phyloP scores from a whole-genome alignment of 2,888 invertebrate genomes.

The Megastigmus dorsalis region DNA sequence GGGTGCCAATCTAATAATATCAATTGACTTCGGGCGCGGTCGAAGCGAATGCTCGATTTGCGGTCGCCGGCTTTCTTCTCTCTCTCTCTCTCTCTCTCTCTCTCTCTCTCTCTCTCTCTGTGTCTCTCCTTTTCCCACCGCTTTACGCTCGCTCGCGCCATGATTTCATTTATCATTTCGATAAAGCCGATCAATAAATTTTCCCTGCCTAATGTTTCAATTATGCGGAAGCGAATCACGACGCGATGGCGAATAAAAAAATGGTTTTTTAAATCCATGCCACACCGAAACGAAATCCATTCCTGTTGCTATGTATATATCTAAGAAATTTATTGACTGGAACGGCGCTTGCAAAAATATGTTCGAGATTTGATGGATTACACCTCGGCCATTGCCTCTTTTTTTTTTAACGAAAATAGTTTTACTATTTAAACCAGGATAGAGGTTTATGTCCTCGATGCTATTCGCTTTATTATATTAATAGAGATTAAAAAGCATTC shows the following conservation, averaged over 20 bases:
- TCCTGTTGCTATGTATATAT: too few relatives aligned
- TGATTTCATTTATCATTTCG: constrained; percentile 48
- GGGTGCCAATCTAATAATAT: constrained; percentile 74
- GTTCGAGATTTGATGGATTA: too few relatives aligned
- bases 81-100: constrained; percentile 1
- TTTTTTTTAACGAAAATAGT: too few relatives aligned
- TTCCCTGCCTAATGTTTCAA: constrained; percentile 45
- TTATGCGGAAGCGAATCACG: constrained; percentile 43
- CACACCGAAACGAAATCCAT: too few relatives aligned
- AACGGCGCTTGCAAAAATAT: too few relatives aligned
- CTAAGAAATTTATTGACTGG: constrained; percentile 29
- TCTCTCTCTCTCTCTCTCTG: neutral
- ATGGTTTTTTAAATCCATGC: constrained; percentile 17
- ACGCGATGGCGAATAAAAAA: neutral
- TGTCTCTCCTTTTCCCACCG: neutral
- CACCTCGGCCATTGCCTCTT: too few relatives aligned
- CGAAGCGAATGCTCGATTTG: constrained; percentile 43
- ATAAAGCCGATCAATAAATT: constrained; percentile 46
- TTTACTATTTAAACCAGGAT: too few relatives aligned
- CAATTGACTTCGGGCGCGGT: constrained; percentile 70
- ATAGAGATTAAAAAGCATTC: too few relatives aligned
- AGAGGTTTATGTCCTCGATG: too few relatives aligned
- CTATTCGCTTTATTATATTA: too few relatives aligned
- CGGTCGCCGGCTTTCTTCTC: constrained; percentile 12
- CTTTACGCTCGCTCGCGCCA: constrained; percentile 29